A percentile compares a stretch with the other conserved stretches of the same genome.
These are phyloP conservation scores for Drosophila virilis DNA, from an alignment of 1,140 invertebrate species.

Conservation along the genomic window DNA sequence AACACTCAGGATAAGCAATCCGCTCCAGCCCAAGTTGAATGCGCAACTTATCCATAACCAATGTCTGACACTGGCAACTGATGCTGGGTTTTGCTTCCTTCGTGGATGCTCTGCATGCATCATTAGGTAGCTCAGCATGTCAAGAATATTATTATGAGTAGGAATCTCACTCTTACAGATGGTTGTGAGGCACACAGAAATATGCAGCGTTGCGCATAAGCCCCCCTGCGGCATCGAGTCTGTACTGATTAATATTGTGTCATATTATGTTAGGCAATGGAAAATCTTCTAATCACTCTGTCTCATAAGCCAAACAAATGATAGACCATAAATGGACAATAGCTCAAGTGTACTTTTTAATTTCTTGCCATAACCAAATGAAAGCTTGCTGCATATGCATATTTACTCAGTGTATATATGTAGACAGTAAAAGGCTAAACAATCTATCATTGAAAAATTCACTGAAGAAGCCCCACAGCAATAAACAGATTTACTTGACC, in stretches of 20 bases:
- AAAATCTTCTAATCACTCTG: slow-evolving; percentile 21
- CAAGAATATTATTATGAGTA: slow-evolving; percentile 60
- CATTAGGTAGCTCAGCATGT: slow-evolving; percentile 70
- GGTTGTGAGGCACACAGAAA: background rate
- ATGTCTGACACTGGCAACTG: slow-evolving; percentile 50
- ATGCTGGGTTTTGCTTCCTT: slow-evolving; percentile 47
- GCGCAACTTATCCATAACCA: slow-evolving; percentile 57
- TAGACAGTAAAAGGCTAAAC: too few relatives aligned
- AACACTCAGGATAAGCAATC: slow-evolving; percentile 7
- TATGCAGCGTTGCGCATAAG: slow-evolving; percentile 20
- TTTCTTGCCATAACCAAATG: too few relatives aligned
- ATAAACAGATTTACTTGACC: background rate
- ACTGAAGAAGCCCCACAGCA: background rate
- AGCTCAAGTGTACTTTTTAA: too few relatives aligned
- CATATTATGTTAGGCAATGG: slow-evolving; percentile 13
- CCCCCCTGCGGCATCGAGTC: slow-evolving; percentile 10
- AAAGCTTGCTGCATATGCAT: too few relatives aligned
- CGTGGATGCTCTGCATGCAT: slow-evolving; percentile 53
- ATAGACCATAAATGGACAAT: too few relatives aligned
- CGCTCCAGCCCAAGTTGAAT: background rate
- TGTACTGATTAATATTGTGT: slow-evolving; percentile 7
- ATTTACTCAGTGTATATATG: too few relatives aligned
- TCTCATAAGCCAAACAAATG: slow-evolving; percentile 6
- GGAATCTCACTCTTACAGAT: background rate
- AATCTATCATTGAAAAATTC: too few relatives aligned